Percentiles rank a stretch among this genome's conserved stretches.
phyloP scores from a whole-genome alignment of 2,797 vertebrate genomes.

The Anguilla anguilla region DNA sequence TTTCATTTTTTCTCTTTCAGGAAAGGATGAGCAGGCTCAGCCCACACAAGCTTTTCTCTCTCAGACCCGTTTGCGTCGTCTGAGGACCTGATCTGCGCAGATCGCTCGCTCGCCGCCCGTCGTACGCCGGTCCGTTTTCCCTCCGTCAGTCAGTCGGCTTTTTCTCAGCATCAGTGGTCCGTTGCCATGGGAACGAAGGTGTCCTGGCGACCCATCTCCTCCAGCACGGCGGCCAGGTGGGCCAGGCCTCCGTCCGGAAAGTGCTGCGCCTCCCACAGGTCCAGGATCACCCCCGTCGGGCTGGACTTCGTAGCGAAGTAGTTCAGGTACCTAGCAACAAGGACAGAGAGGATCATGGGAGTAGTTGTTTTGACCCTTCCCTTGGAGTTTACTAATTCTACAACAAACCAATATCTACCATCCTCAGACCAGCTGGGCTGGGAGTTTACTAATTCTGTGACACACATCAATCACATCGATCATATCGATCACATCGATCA shows the following conservation, averaged over 20 bases:
- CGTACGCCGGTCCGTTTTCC: background rate
- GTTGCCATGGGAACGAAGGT: conserved; percentile 80
- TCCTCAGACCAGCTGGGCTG: too few species aligned
- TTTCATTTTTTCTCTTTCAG: background rate
- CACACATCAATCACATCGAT: too few species aligned
- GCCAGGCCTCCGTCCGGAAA: conserved; percentile 95
- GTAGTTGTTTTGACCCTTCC: too few species aligned
- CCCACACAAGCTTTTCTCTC: background rate
- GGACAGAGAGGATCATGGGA: too few species aligned
- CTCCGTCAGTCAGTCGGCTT: background rate
- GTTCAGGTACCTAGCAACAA: conserved; percentile 86
- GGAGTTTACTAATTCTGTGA: too few species aligned
- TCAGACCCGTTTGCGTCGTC: background rate
- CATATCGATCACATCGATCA: too few species aligned
- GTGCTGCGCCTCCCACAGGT: conserved; percentile 98
- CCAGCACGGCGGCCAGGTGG: conserved; percentile 90
- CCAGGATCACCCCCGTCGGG: conserved; percentile 94
- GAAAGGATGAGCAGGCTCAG: background rate
- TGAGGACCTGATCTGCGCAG: background rate
- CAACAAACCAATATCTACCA: too few species aligned
- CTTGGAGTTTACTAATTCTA: too few species aligned
- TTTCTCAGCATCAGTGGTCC: conserved; percentile 80
- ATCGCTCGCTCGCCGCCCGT: too few species aligned
- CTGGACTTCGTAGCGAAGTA: conserved; percentile 98
- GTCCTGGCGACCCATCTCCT: conserved; percentile 97